Evolutionary conservation across 1,140 invertebrate genomes (phyloP).

Genomic region (Tigriopus japonicus): DNA sequence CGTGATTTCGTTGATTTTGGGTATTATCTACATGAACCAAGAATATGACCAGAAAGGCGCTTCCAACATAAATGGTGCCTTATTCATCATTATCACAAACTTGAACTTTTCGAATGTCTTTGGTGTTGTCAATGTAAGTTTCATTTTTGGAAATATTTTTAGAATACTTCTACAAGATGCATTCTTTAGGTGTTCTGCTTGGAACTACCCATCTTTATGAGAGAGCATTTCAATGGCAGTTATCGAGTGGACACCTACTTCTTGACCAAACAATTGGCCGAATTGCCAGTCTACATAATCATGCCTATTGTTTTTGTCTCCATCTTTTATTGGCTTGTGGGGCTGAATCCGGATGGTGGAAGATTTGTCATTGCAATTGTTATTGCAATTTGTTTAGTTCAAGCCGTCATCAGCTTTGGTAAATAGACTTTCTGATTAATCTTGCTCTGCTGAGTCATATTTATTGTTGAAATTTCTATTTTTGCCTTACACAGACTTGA

Average conservation of each 20-base stretch:
- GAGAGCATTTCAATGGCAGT: slow-evolving; percentile 76
- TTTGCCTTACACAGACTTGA: no score
- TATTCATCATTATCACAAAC: slow-evolving; percentile 78
- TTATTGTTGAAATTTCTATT: no score
- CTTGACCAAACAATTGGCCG: slow-evolving; percentile 60
- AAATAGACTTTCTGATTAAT: no score
- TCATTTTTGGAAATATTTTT: no score
- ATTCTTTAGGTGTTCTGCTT: slow-evolving; percentile 63
- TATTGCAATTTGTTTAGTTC: slow-evolving; percentile 60
- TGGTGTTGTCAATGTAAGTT: slow-evolving; percentile 68
- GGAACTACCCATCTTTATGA: slow-evolving; percentile 73
- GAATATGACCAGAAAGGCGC: slow-evolving; percentile 58
- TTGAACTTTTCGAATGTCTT: slow-evolving; percentile 85
- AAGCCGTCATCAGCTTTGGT: slow-evolving; percentile 44
- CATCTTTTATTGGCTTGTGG: slow-evolving; percentile 71
- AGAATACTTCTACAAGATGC: background rate
- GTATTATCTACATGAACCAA: slow-evolving; percentile 72
- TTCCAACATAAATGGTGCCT: slow-evolving; percentile 87
- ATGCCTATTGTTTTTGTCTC: slow-evolving; percentile 64
- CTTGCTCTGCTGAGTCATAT: no score
- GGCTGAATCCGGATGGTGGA: slow-evolving; percentile 45
- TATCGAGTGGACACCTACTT: slow-evolving; percentile 86
- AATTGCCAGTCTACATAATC: slow-evolving; percentile 49
- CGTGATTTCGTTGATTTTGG: slow-evolving; percentile 65
- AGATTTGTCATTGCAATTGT: slow-evolving; percentile 53